These are phyloP conservation scores for Umimayanthus chanpuru DNA, from an alignment of 92 coral and sea anemone genomes.

Conservation along the genomic window DNA sequence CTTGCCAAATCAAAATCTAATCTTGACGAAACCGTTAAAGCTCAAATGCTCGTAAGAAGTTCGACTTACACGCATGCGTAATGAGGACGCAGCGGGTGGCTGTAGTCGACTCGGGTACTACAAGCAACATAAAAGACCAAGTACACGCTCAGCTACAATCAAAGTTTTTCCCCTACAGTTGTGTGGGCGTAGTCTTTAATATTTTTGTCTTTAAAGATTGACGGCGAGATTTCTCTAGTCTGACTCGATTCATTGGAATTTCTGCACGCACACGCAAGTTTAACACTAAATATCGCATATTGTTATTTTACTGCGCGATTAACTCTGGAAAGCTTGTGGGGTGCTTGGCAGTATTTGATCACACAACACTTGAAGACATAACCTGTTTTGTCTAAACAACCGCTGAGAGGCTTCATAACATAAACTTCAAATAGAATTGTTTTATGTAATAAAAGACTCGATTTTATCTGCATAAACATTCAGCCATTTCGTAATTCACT, in stretches of 20 bases:
- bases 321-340: neutral
- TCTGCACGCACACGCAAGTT: neutral
- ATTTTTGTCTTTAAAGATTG: constrained; percentile 17
- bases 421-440: neutral
- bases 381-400: neutral
- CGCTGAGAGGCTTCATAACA: neutral
- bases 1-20: constrained; percentile 6
- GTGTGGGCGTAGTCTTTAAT: constrained; percentile 6
- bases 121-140: constrained; percentile 19
- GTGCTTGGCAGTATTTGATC: neutral
- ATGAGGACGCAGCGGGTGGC: constrained; percentile 27
- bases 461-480: neutral
- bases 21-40: neutral
- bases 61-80: constrained; percentile 26
- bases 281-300: neutral
- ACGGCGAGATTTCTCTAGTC: constrained; percentile 24
- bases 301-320: neutral
- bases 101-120: neutral
- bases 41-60: constrained; percentile 21
- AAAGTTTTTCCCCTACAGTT: neutral
- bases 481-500: neutral
- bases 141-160: constrained; percentile 35
- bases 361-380: neutral
- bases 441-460: neutral
- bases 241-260: neutral